Percentiles rank a stretch among this genome's conserved stretches.
These are phyloP conservation scores for Heliothis peltigera DNA, from an alignment of 2,888 invertebrate species.

Conservation along the genomic window DNA sequence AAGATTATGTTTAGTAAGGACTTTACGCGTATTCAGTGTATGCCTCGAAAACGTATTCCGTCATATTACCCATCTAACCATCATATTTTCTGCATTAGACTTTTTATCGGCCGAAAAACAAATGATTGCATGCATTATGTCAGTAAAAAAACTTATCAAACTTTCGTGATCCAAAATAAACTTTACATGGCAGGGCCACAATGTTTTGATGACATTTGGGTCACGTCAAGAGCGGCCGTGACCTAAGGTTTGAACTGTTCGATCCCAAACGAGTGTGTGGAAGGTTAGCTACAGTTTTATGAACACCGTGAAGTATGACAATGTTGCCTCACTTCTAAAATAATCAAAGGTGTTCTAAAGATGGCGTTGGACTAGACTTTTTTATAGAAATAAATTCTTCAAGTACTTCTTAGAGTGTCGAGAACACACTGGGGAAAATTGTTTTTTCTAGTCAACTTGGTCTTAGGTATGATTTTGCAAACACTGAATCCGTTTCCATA, in stretches of 20 bases:
- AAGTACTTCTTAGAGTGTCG: not conserved
- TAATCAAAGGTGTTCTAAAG: not conserved
- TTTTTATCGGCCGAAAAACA: not conserved
- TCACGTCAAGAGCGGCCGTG: conserved; percentile 44
- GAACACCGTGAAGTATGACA: not conserved
- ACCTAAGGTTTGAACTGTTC: conserved; percentile 41
- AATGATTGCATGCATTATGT: not conserved
- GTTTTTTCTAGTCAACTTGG: not conserved
- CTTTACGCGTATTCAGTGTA: no score
- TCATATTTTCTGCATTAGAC: no score
- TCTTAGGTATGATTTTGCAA: not conserved
- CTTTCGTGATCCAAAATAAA: conserved; percentile 23
- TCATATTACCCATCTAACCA: no score
- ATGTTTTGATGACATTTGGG: conserved; percentile 43
- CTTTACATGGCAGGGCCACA: not conserved
- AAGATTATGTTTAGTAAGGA: not conserved
- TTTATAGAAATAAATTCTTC: not conserved
- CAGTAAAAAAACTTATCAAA: conserved; percentile 9
- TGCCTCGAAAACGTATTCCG: no score
- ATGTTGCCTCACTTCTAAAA: conserved; percentile 11
- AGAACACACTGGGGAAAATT: not conserved
- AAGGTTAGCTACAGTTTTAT: conserved; percentile 18
- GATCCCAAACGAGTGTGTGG: conserved; percentile 18
- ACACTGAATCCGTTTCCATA: not conserved
- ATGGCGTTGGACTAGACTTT: not conserved